A percentile compares a stretch with the other conserved stretches of the same genome.
Evolutionary conservation across 92 coral and sea anemone genomes (phyloP).

Genomic region (Parazoanthus swiftii): DNA sequence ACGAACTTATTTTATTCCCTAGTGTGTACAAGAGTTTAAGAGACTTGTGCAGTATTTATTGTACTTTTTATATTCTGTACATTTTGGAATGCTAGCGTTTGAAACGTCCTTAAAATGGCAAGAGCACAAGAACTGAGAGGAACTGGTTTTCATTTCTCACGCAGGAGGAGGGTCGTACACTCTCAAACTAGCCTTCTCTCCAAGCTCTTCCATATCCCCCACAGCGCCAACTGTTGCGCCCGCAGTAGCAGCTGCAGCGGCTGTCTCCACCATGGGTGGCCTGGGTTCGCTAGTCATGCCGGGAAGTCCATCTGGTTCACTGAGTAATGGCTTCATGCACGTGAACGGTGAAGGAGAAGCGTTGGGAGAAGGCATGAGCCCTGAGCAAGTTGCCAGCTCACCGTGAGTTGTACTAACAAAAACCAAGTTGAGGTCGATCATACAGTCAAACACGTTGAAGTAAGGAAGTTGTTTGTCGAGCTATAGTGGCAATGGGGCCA

Average conservation of each 20-base stretch:
- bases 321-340: slow-evolving; percentile 65
- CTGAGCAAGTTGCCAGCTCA: slow-evolving; percentile 22
- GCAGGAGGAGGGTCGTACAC: slow-evolving; percentile 99
- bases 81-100: too few relatives aligned
- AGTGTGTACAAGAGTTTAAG: too few relatives aligned
- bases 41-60: too few relatives aligned
- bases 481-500: background rate
- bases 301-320: slow-evolving; percentile 57
- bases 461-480: background rate
- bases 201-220: slow-evolving; percentile 97
- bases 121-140: background rate
- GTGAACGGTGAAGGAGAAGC: slow-evolving; percentile 40
- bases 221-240: slow-evolving; percentile 99
- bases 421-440: background rate
- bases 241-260: slow-evolving; percentile 99
- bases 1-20: too few relatives aligned
- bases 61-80: too few relatives aligned
- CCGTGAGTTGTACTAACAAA: background rate
- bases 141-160: background rate
- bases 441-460: background rate
- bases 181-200: slow-evolving; percentile 95
- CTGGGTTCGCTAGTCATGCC: slow-evolving; percentile 77
- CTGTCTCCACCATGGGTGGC: slow-evolving; percentile 76
- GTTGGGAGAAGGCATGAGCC: slow-evolving; percentile 38
- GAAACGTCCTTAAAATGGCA: too few relatives aligned